Evolutionary conservation across 1,140 invertebrate species (phyloP), one percentile per base, ranked within the genome.

Genomic region (Pseudomyrmex concolor): DNA sequence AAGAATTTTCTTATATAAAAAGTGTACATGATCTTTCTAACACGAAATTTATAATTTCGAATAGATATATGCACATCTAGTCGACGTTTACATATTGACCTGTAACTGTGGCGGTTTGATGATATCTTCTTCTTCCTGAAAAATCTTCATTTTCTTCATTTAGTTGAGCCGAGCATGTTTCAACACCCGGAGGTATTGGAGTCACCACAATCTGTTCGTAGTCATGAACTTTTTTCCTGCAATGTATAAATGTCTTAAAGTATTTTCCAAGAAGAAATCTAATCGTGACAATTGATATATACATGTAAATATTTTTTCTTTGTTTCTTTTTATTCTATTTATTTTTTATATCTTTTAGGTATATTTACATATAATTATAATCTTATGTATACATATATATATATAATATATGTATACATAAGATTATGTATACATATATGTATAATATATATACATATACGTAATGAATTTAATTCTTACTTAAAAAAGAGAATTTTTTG

Each of bases 91-190:
- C 96, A 85, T 97, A 96, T 89, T 97, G 96, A 22, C 96, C 97
- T 83, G 97, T 96, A n/a, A 97, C 96, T 19, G 97, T 96, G 0
- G 97, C 96, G 45, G 97, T 97, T 92, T 99, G 98, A 94, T 99
- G 98, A 94, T 99, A 99, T 84, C 97, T 96, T 90, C 97, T 96
- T 87, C 98, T 95, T 51, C 96, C 97, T 1, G 97, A 96, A 94
- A 99, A 99, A 94, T 99, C 98, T 93, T 97, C 97, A 94, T 99
- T 99, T 89, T 99, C 98, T 91, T 99, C 98, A 84, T 98, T 99
- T 25, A 99, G 94, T 91, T 98, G 97, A 66, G 98, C 96, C 19
- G 97, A 96, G 86, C 96, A 96, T 22, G 98, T 95, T 89, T 97
- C 95, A 9, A 99, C 96, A 62, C 96, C 97, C 1, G 97, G 97